Base-by-base conservation (phyloP, 2,113 vertebrate species). In the Heptranchias perlo region DNA sequence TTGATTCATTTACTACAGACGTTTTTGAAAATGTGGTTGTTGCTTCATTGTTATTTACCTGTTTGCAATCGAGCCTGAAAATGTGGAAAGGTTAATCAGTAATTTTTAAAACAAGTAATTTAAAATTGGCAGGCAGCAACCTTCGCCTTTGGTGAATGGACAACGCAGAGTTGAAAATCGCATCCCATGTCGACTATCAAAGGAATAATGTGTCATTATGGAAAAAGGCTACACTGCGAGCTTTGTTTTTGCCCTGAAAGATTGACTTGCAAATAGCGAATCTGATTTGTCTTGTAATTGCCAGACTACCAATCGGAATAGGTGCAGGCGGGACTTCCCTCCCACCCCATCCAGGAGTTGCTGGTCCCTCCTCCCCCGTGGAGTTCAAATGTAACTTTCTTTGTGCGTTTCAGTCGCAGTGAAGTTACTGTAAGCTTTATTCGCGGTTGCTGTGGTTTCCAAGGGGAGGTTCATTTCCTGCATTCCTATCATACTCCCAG, bases 401-500 rank as follows among this genome's bases (percentile, higher is more conserved):
- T 65, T 95, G 62, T 69, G 44, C 62, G 14, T 65, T n/a, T 39
- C 58, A 64, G 92, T 23, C 35, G n/a, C 92, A 49, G n/a, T 95
- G 64, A 49, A 95, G 39, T 49, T 95, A 4, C 13, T 67, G 39
- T 39, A 44, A 95, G 62, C 62, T 95, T 25, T 35, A 11, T 49
- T 47, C 21, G 62, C 44, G 39, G 62, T 95, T 67, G 44, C 64
- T 49, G 62, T 95, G 93, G 62, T 65, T 67, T 49, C 93, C 18
- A 47, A 31, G 39, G 93, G n/a, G 62, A 67, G 64, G 93, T 47
- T 95, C 64, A 67, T 95, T 95, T 95, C 93, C 93, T 95, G 93
- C 93, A 95, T 95, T 95, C 64, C 64, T 67, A 58, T 95, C 93
- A 95, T 95, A 28, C 93, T 93, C 93, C 62, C 64, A 49, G 93